phyloP scores from a whole-genome alignment of 2,797 vertebrate genomes.

The Sebastes hopkinsi region DNA sequence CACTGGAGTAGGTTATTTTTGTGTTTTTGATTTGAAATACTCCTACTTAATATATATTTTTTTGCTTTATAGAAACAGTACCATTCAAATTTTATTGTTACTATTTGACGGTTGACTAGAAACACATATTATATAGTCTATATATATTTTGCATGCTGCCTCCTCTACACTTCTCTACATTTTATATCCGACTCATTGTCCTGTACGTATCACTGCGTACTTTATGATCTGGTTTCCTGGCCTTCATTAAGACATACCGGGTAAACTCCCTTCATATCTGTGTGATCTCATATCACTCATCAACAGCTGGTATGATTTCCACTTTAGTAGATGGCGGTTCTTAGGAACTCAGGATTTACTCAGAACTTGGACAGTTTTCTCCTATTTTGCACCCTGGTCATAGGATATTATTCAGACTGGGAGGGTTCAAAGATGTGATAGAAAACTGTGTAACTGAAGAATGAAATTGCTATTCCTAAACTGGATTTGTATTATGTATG shows the following conservation, averaged over 20 bases:
- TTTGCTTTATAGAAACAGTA: background rate
- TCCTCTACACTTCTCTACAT: background rate
- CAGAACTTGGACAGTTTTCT: background rate
- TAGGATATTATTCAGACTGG: background rate
- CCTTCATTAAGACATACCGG: background rate
- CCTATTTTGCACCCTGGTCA: background rate
- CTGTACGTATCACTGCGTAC: background rate
- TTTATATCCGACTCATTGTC: background rate
- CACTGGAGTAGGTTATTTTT: background rate
- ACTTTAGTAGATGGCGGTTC: background rate
- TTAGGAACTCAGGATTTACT: background rate
- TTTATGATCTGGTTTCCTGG: background rate
- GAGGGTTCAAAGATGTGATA: too few relatives aligned
- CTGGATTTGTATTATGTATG: background rate
- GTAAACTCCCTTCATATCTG: background rate
- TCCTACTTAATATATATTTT: background rate
- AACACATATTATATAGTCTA: background rate
- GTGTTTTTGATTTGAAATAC: background rate
- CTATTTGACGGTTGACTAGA: background rate
- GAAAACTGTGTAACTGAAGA: too few relatives aligned
- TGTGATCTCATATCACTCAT: background rate
- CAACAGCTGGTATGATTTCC: background rate
- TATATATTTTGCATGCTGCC: background rate
- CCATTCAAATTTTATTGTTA: background rate
- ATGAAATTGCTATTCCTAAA: too few relatives aligned